Percentiles rank a stretch among this genome's conserved stretches.
Conservation (phyloP, 2,797 vertebrate genomes). For the Sphenodon punctatus region DNA sequence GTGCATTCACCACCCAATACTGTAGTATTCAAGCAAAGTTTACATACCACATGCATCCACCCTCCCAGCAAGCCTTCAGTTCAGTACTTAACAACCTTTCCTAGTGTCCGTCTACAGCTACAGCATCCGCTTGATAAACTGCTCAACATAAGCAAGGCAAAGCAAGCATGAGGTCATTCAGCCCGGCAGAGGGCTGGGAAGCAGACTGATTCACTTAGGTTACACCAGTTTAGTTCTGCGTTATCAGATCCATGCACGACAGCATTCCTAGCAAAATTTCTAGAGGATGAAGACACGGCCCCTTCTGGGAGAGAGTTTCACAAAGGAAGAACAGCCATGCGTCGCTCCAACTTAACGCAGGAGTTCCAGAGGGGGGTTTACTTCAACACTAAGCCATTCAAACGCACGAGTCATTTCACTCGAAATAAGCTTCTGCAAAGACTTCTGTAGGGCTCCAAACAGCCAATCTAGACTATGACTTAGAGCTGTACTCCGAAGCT, state of each 20-base stretch:
- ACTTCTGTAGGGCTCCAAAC: background rate
- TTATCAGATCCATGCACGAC: slow-evolving; percentile 10
- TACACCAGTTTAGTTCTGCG: background rate
- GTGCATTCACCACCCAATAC: too few relatives aligned
- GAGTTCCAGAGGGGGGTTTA: background rate
- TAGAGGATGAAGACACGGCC: background rate
- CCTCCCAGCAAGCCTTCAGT: background rate
- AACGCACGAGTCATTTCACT: background rate
- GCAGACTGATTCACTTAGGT: background rate
- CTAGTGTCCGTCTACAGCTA: background rate
- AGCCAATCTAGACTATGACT: background rate
- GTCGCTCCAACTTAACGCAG: background rate
- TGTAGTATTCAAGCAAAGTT: background rate
- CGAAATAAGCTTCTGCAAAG: rapidly evolving
- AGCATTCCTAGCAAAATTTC: slow-evolving; percentile 34
- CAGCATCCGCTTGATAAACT: background rate
- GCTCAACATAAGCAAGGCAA: background rate
- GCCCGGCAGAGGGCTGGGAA: background rate
- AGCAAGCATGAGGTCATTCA: background rate
- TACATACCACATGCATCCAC: background rate
- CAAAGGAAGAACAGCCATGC: rapidly evolving
- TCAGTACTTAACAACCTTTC: background rate
- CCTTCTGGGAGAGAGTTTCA: background rate
- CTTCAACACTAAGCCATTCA: background rate
- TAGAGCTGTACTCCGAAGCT: background rate